Evolutionary conservation across 2,888 invertebrate species (phyloP), one percentile per base, ranked within the genome.

Genomic region (Drosophila parthenogenetica): DNA sequence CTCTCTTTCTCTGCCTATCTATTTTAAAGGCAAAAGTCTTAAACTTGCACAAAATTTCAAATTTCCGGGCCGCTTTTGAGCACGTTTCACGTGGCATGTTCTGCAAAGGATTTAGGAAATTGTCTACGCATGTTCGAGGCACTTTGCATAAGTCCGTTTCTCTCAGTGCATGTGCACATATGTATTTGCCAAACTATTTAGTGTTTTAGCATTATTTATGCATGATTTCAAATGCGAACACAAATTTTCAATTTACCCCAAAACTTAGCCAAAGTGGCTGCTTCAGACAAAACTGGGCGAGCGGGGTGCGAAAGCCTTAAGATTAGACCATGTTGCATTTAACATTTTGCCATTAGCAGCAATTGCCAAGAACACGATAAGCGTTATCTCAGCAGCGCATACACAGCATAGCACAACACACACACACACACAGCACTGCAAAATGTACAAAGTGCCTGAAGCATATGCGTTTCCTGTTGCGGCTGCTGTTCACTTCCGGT

Each of bases 81-180:
- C 59, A 68, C 22, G 45, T 58, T 54, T 51, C 45, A 40, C 49
- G 50, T 59, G 22, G 42, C 48, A 66, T 60, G 59, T 67, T 64
- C 57, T 61, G 72, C 64, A 39, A 40, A 67, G 61, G 68, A 63
- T 71, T 73, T 59, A 73, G 82, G 87, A 83, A 83, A 82, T 82
- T 87, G 86, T 88, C 65, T 88, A 86, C 87, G 78, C 88, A 85
- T 86, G 88, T 88, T 86, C 57, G 59, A 79, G 84, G 83, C 85
- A 81, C 69, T 77, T 73, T 71, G 69, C 61, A 64, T 66, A 49
- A 69, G 64, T 64, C 53, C 46, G 29, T 50, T 40, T 67, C 37
- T 54, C 17, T 60, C 22, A 45, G 22, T 59, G 49, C 39, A 8
- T 25, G 32, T 63, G 68, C 37, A 25, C 57, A 60, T 55, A 46